phyloP scores from a whole-genome alignment of 2,113 vertebrate genomes.

The Scophthalmus maximus region DNA sequence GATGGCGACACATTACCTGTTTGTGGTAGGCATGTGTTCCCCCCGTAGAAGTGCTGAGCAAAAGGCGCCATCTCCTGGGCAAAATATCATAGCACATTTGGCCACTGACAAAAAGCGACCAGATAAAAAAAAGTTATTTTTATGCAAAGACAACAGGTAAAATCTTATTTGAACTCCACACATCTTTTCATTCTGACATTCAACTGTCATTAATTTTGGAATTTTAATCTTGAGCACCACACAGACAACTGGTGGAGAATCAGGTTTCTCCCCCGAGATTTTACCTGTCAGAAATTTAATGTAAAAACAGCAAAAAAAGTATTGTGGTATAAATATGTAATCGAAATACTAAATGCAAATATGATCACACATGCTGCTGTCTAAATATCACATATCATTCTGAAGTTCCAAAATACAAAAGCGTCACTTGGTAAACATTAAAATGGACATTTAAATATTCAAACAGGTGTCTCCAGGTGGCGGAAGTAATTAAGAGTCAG shows the following conservation, averaged over 20 bases:
- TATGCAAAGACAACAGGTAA: not conserved
- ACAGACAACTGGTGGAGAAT: no score
- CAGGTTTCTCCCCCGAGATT: no score
- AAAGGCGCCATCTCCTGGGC: constrained; percentile 77
- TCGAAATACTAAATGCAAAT: no score
- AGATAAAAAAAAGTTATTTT: not conserved
- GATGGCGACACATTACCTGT: not conserved
- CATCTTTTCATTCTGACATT: no score
- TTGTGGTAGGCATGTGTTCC: not conserved
- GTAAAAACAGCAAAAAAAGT: no score
- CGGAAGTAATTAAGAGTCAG: not conserved
- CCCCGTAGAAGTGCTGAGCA: constrained; percentile 5
- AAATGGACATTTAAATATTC: constrained; percentile 1
- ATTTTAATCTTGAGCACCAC: no score
- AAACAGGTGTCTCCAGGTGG: not conserved
- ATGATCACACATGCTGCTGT: no score
- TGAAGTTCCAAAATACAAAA: no score
- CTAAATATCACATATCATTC: no score
- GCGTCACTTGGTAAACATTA: not conserved
- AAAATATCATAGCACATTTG: constrained; percentile 25
- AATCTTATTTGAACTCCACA: not conserved
- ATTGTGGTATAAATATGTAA: no score
- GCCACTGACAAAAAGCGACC: not conserved
- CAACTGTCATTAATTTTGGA: no score
- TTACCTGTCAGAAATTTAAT: no score